Evolutionary conservation across 2,113 vertebrate genomes (phyloP).

Genomic region (Carollia perspicillata): DNA sequence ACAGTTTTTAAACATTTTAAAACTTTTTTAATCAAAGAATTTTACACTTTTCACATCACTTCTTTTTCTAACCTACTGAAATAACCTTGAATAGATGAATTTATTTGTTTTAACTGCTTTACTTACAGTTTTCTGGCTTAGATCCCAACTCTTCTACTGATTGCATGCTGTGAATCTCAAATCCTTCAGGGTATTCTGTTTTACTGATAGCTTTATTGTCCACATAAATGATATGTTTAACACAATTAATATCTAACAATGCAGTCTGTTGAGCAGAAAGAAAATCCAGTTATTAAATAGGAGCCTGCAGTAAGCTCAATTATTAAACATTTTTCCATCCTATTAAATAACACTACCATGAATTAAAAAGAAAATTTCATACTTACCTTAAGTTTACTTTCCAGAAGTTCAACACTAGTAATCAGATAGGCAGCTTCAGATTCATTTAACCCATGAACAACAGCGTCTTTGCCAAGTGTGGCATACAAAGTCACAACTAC

Average conservation of each 20-base stretch:
- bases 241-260: slow-evolving; percentile 83
- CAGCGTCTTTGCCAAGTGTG: slow-evolving; percentile 94
- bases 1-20: not conserved
- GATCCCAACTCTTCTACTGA: slow-evolving; percentile 90
- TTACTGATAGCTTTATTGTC: slow-evolving; percentile 88
- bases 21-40: not conserved
- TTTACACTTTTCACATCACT: not conserved
- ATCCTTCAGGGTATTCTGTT: slow-evolving; percentile 87
- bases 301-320: not conserved
- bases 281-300: not conserved
- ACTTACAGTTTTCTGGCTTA: slow-evolving; percentile 92
- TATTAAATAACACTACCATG: not conserved
- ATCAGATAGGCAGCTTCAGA: slow-evolving; percentile 92
- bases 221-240: slow-evolving; percentile 94
- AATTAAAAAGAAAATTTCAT: slow-evolving; percentile 39
- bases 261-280: slow-evolving; percentile 82
- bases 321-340: not conserved
- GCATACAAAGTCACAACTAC: slow-evolving; percentile 97
- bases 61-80: slow-evolving; percentile 22
- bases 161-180: slow-evolving; percentile 92
- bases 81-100: not conserved
- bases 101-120: slow-evolving; percentile 40
- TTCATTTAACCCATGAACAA: slow-evolving; percentile 94
- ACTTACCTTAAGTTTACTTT: slow-evolving; percentile 93
- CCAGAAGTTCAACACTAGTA: slow-evolving; percentile 93